phyloP scores from a whole-genome alignment of 2,888 invertebrate genomes.

The Parapristionchus giblindavisi region DNA sequence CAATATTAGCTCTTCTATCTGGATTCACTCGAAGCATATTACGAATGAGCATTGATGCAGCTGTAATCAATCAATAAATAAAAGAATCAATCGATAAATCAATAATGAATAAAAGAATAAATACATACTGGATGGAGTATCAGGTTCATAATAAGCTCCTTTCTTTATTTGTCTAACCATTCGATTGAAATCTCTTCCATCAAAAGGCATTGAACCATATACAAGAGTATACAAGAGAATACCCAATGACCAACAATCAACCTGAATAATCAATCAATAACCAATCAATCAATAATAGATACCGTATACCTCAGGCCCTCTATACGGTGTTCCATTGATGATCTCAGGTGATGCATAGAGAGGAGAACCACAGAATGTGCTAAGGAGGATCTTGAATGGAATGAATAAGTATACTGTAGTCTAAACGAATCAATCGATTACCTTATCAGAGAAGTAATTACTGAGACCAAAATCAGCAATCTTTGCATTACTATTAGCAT shows the following conservation, averaged over 20 bases:
- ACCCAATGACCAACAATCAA: conserved; percentile 85
- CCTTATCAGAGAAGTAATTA: conserved; percentile 79
- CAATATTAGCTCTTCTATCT: conserved; percentile 86
- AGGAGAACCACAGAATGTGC: conserved; percentile 74
- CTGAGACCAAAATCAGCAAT: conserved; percentile 98
- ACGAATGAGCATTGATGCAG: conserved; percentile 90
- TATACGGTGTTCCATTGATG: conserved; percentile 74
- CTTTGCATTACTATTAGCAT: conserved; percentile 73
- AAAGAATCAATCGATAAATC: conserved; percentile 52
- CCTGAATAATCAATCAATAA: conserved; percentile 66
- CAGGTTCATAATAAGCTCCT: conserved; percentile 96
- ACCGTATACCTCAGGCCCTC: conserved; percentile 87
- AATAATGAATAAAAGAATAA: not conserved
- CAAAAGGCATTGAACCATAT: conserved; percentile 98
- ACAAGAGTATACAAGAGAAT: conserved; percentile 96
- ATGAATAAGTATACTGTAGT: not conserved
- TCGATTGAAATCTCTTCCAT: conserved; percentile 93
- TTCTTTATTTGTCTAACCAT: conserved; percentile 95
- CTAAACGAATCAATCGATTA: not conserved
- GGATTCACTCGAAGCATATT: conserved; percentile 94
- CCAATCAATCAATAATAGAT: not conserved
- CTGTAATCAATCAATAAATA: conserved; percentile 73
- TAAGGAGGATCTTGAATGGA: conserved; percentile 66
- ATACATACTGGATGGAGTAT: conserved; percentile 79
- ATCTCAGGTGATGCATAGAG: conserved; percentile 73